Base-by-base conservation (phyloP, 2,113 vertebrate genomes). In the Varanus salvator region DNA sequence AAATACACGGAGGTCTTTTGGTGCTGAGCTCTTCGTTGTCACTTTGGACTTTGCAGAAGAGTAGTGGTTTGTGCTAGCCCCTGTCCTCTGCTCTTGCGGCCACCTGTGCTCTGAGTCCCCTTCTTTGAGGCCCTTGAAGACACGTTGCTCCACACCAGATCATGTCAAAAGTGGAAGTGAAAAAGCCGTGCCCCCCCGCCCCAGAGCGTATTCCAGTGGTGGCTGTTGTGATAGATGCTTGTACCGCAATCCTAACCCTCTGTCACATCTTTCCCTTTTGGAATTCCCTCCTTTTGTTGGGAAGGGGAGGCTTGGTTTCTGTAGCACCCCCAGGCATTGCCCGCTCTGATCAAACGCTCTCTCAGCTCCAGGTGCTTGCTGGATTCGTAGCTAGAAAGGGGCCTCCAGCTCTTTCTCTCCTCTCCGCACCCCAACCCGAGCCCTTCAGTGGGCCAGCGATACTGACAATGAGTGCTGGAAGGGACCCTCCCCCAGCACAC, bases 241-340 rank as follows among this genome's bases (percentile, higher is more conserved):
- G 74, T 15, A 60, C 54, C 19, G n/a, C 21, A 31, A 4, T 25
- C 12, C 87, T 88, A 52, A 87, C 27, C 4, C 90, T 44, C 78
- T 0, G 0, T 4, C 6, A 68, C 0, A 0, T 74, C 77, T 57
- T 27, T 4, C 77, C 91, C 84, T 94, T 89, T 81, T 85, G 89
- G 91, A 93, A n/a, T 64, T 93, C 90, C 86, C 25, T 0, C 83
- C 94, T 93, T 14, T 85, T 72, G 5, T 88, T 84, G 93, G 90
- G 29, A 68, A 3, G 86, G 87, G 93, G 90, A 92, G 88, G 57
- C 66, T 94, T 92, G 87, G 86, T 93, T 88, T 91, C 89, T 74
- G 85, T 93, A 94, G 76, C 72, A 80, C n/a, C 0, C 92, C 88
- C 92, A 92, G 82, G 91, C 48, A 27, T 34, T 48, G 72, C 88